A percentile compares a stretch with the other conserved stretches of the same genome.
Conservation (phyloP, 2,797 vertebrate genomes). For the Crossoptilon crossoptilon region DNA sequence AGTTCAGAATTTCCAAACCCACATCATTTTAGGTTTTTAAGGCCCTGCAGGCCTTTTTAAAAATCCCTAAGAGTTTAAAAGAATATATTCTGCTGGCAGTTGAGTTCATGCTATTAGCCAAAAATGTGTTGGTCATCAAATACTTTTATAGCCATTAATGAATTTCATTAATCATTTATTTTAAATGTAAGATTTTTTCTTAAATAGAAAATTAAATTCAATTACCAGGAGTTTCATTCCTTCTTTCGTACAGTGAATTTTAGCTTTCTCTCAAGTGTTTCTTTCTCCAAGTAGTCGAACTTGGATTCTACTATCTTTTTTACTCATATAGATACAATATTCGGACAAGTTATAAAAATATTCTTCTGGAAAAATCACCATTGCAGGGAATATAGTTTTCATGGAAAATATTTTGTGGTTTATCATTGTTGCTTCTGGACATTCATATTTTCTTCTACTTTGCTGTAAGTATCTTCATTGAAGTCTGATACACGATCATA, state of each 20-base stretch:
- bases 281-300: conserved; percentile 3
- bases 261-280: conserved; percentile 8
- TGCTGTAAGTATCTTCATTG: neutral
- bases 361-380: neutral
- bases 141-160: conserved; percentile 65
- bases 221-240: conserved; percentile 22
- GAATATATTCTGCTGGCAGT: conserved; percentile 56
- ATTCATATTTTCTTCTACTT: neutral
- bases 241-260: conserved; percentile 31
- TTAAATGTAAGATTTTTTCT: conserved; percentile 63
- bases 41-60: conserved; percentile 44
- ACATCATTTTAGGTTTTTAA: conserved; percentile 43
- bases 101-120: conserved; percentile 57
- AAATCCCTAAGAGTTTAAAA: conserved; percentile 61
- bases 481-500: neutral
- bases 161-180: conserved; percentile 72
- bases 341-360: neutral
- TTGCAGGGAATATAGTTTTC: neutral
- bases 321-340: neutral
- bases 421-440: neutral
- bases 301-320: conserved; percentile 1
- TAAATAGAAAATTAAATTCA: conserved; percentile 42
- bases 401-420: neutral
- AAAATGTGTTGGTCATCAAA: conserved; percentile 37
- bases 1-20: conserved; percentile 64